Base-by-base conservation (phyloP, 2,113 vertebrate genomes). In the Callaeas wilsoni region DNA sequence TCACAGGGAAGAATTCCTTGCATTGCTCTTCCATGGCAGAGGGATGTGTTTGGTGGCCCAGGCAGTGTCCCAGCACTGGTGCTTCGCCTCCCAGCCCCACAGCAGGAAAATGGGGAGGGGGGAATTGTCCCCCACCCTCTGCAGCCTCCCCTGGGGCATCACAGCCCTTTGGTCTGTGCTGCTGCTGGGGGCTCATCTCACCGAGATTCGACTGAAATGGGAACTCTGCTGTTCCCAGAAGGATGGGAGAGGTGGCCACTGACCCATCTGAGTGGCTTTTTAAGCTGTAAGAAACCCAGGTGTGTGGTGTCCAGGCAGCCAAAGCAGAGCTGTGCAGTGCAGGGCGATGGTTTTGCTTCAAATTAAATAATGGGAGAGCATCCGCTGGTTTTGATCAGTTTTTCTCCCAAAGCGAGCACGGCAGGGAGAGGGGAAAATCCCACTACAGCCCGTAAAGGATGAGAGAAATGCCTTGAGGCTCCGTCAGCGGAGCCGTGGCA, bases 401-500 rank as follows among this genome's bases (percentile, higher is more conserved):
- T 59, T n/a, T 17, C 25, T 76, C 68, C 42, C 53, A 7, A 2
- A 56, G 10, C 3, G 69, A 7, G 2, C 23, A 9, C 0, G 4
- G 35, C 0, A 1, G 32, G 64, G 60, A 60, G 57, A 57, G 8
- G 35, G 62, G 16, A 10, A 42, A 23, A 41, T 18, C 42, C 60
- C 46, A 7, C 16, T 6, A 4, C 2, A 11, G 33, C 29, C 77
- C 1, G 0, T 3, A 20, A 77, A 35, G 53, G 62, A 12, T 13
- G 59, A 60, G 26, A 30, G 42, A 29, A 63, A 13, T 1, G 1
- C 62, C 53, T n/a, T 0, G 4, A 49, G 49, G 56, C 21, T 67
- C n/a, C 0, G 0, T 0, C 2, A 7, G 3, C 0, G 0, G 78
- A 47, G 53, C 30, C 4, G 18, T 17, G 0, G 1, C 1, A 6